Evolutionary conservation across 1,140 invertebrate species (phyloP), one percentile per base, ranked within the genome.

Genomic region (Diorhabda carinulata): DNA sequence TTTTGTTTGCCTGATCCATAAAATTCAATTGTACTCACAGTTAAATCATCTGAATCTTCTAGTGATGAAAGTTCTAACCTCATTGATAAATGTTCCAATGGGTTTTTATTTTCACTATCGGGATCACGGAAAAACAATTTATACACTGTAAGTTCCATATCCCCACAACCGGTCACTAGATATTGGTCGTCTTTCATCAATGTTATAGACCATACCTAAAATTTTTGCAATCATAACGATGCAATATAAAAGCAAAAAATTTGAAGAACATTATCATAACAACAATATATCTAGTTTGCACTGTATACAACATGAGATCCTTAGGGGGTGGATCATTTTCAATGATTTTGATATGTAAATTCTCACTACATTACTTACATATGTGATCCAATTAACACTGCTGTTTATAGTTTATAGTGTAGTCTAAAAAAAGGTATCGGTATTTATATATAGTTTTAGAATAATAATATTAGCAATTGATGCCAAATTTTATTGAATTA

Each of bases 71-170:
- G 79, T 68, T 85, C 83, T 44, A 86, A 76, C 25, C 80, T 82
- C 44, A 79, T 78, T 8, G 81, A 71, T 42, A 85, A 77, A 78
- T 87, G 84, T 44, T 87, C 83, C 61, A 84, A 73, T n/a, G 82
- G 68, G 68, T 67, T 76, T 69, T 81, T 78, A 74, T 84, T 80
- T 68, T 84, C 81, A 70, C 82, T 78, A 10, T 84, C 79, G 74
- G 84, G 83, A 66, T 85, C 79, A 57, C 81, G 82, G 78, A 81
- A 81, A 43, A 83, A 83, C 1, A 92, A 81, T 78, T 90, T 91
- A 89, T 93, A 98, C 1, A 98, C 90, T 74, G 90, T 83, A 59
- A 99, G 82, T 81, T 95, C 91, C 74, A 87, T 88, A 78, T 97
- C 95, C 70, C 88, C 88, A 69, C 89, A 91, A 7, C 96, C 97